Base-by-base conservation (phyloP, 2,888 invertebrate genomes). In the Fabriciana adippe region DNA sequence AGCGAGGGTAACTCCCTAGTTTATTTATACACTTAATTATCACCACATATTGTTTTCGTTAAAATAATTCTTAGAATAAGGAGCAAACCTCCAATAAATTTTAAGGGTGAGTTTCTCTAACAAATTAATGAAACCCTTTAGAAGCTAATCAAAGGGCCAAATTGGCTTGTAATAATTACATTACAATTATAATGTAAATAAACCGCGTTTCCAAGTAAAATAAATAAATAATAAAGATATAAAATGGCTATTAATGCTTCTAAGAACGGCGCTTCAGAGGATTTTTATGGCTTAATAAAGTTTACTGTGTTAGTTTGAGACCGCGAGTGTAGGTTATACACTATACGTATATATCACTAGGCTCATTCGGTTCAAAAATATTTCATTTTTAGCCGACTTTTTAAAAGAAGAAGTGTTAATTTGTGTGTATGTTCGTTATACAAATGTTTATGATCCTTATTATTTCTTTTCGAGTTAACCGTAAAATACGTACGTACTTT, bases 131-230 rank as follows among this genome's bases (percentile, higher is more conserved):
- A 18, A 48, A 53, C 55, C 62, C 56, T 48, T 66, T 55, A 55
- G 57, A 55, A 50, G 14, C 51, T 50, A 61, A 61, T 61, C 61
- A 61, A 61, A 14, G 51, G 35, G 35, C 59, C 35, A 56, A 69
- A 67, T 71, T 65, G 59, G 51, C 51, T 54, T 50, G n/a, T 67
- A 60, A 72, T 80, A 79, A 77, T 73, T 69, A 72, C 76, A 82
- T 83, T 80, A 73, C 75, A 73, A 74, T 81, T 83, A 82, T 82
- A 82, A 80, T 81, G 72, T 74, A 76, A 77, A 82, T 80, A 80
- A 79, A 77, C 76, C 74, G 73, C 75, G 75, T 65, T 79, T 79
- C 79, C 75, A 65, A 71, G 76, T 78, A 79, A 76, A 77, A 78
- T 79, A 80, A 79, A 80, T 78, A 79, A 79, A 80, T 78, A 74